A percentile compares a stretch with the other conserved stretches of the same genome.
phyloP scores from a whole-genome alignment of 2,888 invertebrate genomes.

The Archips crataeganus region DNA sequence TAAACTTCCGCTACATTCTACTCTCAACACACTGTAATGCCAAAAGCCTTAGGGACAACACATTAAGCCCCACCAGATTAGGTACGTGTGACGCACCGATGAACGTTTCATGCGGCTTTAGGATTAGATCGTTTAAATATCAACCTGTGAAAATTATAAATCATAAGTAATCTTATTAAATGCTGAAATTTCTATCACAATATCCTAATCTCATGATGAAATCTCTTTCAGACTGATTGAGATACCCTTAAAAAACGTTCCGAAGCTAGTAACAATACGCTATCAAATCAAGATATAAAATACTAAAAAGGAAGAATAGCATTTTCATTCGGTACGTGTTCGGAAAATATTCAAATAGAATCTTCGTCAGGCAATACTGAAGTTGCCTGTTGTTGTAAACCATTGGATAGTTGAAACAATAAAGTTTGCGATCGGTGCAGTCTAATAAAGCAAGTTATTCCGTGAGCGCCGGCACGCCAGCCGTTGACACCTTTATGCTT shows the following conservation, averaged over 20 bases:
- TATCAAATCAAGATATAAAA: slow-evolving; percentile 12
- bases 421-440: slow-evolving; percentile 29
- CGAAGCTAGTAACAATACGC: not conserved
- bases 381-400: slow-evolving; percentile 26
- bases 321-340: slow-evolving; percentile 4
- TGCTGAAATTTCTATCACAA: not conserved
- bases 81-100: slow-evolving; percentile 1
- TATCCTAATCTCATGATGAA: not conserved
- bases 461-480: slow-evolving; percentile 5
- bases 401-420: slow-evolving; percentile 30
- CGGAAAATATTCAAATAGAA: slow-evolving; percentile 26
- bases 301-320: not conserved
- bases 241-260: not conserved
- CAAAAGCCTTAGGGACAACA: slow-evolving; percentile 21
- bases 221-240: not conserved
- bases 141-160: slow-evolving; percentile 4
- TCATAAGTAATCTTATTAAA: not conserved
- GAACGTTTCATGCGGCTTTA: not conserved
- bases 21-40: slow-evolving; percentile 18
- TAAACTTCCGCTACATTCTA: not conserved
- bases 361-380: slow-evolving; percentile 27
- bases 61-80: slow-evolving; percentile 18
- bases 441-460: slow-evolving; percentile 30
- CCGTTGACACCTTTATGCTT: slow-evolving; percentile 16
- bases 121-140: not conserved